These are phyloP conservation scores for Hemichromis elongatus DNA, from an alignment of 2,113 vertebrate genomes.

Conservation along the genomic window DNA sequence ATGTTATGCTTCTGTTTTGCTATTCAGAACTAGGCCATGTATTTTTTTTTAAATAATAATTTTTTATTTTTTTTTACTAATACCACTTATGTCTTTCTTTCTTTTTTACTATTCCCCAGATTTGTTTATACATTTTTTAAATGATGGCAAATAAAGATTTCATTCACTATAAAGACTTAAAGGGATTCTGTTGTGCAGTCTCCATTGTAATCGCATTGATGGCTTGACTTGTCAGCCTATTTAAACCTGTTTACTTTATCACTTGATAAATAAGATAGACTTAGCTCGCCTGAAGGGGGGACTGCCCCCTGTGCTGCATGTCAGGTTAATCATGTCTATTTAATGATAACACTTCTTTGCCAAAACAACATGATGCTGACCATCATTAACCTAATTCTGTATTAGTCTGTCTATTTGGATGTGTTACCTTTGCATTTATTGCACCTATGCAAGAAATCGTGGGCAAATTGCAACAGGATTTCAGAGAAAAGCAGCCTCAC, in stretches of 20 bases:
- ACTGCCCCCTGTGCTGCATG: not conserved
- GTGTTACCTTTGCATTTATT: not conserved
- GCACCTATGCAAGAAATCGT: not conserved
- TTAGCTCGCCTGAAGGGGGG: not conserved
- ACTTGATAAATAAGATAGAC: not conserved
- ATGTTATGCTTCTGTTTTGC: not conserved
- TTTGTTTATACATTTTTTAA: not conserved
- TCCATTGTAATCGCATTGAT: conserved; percentile 2
- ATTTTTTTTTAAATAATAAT: too few species aligned
- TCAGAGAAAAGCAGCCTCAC: not conserved
- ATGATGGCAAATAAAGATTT: not conserved
- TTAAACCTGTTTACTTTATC: conserved; percentile 10
- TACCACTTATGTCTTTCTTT: not conserved
- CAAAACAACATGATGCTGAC: not conserved
- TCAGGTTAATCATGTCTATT: not conserved
- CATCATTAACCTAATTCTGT: not conserved
- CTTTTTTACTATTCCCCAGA: not conserved
- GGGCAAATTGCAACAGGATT: not conserved
- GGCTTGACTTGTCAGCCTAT: conserved; percentile 23
- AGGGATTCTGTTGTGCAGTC: not conserved
- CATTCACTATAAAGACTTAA: conserved; percentile 5
- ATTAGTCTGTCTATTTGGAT: not conserved
- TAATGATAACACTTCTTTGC: not conserved
- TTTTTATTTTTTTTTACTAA: not conserved
- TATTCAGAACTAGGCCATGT: not conserved